Percentiles rank a stretch among this genome's conserved stretches.
phyloP scores from a whole-genome alignment of 2,797 vertebrate species.

The Micrastur ruficollis region DNA sequence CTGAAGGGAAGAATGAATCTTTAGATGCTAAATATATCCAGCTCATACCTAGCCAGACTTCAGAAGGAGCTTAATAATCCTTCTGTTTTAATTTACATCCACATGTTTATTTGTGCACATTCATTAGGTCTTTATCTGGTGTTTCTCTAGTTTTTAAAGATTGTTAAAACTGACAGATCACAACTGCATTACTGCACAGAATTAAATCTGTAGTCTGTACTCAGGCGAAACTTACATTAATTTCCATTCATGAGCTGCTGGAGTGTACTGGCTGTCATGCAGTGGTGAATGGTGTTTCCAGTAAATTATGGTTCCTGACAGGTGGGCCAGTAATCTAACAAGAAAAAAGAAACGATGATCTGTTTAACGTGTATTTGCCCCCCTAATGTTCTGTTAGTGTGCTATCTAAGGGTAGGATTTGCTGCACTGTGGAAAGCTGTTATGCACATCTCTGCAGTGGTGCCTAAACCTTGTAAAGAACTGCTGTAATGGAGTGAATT shows the following conservation, averaged over 20 bases:
- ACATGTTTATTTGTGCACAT: not conserved
- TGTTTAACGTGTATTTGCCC: not conserved
- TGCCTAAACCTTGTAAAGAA: not conserved
- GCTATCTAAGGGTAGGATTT: not conserved
- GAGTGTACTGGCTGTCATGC: not conserved
- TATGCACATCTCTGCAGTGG: not conserved
- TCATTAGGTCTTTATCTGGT: not conserved
- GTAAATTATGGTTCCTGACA: not conserved
- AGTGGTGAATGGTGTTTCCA: not conserved
- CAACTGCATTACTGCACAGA: not conserved
- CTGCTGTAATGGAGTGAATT: not conserved
- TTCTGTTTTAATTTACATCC: not conserved
- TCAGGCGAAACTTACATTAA: not conserved
- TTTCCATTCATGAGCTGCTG: not conserved
- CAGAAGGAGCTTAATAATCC: not conserved
- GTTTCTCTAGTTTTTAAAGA: not conserved
- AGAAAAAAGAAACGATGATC: not conserved
- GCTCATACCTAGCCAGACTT: not conserved
- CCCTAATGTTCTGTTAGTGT: not conserved
- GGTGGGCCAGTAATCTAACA: not conserved
- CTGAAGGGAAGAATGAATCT: not conserved
- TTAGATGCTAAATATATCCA: not conserved
- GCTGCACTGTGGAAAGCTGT: not conserved
- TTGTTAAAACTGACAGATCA: not conserved
- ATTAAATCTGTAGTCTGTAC: not conserved